Evolutionary conservation across 2,797 vertebrate species (phyloP).

Genomic region (Octomys mimax): DNA sequence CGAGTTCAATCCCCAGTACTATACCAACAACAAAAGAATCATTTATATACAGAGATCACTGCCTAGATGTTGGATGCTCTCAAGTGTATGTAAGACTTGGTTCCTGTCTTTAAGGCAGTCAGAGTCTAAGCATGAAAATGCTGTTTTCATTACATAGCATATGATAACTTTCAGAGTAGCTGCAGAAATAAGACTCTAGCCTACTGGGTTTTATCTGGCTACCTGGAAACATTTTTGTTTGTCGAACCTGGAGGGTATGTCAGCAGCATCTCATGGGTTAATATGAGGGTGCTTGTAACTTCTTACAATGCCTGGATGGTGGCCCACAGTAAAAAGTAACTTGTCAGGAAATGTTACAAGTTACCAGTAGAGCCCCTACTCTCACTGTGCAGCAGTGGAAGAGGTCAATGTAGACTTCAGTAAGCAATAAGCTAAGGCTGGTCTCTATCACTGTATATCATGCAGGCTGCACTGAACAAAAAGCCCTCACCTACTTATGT

Average conservation of each 20-base stretch:
- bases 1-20: too few species aligned
- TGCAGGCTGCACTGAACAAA: neutral
- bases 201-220: neutral
- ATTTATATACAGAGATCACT: accelerated
- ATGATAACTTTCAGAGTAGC: neutral
- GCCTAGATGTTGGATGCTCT: neutral
- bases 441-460: neutral
- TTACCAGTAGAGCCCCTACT: neutral
- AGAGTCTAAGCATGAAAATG: neutral
- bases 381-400: neutral
- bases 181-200: neutral
- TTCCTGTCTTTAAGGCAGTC: neutral
- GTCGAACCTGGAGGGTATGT: neutral
- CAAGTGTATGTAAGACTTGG: neutral
- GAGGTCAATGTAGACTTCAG: neutral
- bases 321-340: neutral
- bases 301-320: neutral
- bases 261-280: neutral
- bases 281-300: neutral
- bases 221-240: neutral
- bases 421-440: neutral
- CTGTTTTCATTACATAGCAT: neutral
- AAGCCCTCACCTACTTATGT: neutral
- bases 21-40: too few species aligned
- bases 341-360: neutral